Evolutionary conservation across 2,797 vertebrate genomes (phyloP).

Genomic region (Petrocephalus sullivani): DNA sequence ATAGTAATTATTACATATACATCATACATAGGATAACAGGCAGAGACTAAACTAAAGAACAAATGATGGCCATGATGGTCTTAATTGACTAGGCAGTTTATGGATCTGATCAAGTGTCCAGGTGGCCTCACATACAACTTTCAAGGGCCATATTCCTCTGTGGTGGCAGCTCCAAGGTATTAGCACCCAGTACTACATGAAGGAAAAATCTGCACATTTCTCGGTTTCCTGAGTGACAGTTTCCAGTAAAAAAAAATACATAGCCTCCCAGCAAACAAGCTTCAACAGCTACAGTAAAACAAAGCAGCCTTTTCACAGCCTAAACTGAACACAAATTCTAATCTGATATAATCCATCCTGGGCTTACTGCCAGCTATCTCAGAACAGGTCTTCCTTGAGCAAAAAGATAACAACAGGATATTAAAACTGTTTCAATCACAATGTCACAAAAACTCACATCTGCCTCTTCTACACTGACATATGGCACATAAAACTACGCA

Average conservation of each 20-base stretch:
- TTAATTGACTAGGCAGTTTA: slow-evolving; percentile 85
- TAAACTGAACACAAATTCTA: background rate
- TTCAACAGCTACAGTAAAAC: background rate
- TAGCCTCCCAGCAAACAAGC: background rate
- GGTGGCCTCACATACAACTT: slow-evolving; percentile 81
- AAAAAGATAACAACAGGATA: slow-evolving; percentile 8
- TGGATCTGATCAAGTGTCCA: slow-evolving; percentile 81
- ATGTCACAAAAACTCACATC: background rate
- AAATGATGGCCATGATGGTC: background rate
- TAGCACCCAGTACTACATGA: background rate
- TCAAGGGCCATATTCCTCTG: slow-evolving; percentile 83
- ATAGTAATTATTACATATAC: background rate
- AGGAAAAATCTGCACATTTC: background rate
- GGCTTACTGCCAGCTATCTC: background rate
- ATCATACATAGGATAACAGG: background rate
- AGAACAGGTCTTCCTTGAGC: background rate
- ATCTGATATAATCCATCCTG: background rate
- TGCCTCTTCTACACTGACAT: background rate
- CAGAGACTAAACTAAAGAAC: background rate
- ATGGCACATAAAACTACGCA: background rate
- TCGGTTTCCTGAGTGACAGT: background rate
- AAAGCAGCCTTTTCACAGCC: background rate
- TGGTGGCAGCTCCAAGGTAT: slow-evolving; percentile 25
- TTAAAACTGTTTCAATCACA: slow-evolving; percentile 18
- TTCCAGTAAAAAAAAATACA: background rate